These are phyloP conservation scores for Pristis pectinata DNA, from an alignment of 2,797 vertebrate genomes.

Conservation along the genomic window DNA sequence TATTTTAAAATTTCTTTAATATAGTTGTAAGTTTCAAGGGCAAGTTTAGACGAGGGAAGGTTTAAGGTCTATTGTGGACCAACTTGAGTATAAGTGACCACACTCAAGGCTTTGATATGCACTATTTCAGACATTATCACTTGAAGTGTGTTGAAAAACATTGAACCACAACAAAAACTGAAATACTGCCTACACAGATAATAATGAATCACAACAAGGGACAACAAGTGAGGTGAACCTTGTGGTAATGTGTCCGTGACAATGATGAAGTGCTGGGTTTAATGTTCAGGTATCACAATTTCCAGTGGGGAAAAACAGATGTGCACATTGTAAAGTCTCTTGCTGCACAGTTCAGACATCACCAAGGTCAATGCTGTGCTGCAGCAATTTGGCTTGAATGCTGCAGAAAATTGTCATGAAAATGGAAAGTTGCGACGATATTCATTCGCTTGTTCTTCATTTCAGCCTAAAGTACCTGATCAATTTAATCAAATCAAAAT, in stretches of 20 bases:
- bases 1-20: not conserved
- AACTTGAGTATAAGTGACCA: no score
- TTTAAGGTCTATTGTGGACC: not conserved
- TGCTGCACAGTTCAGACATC: not conserved
- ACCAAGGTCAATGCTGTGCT: not conserved
- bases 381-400: not conserved
- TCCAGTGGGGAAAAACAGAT: not conserved
- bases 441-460: not conserved
- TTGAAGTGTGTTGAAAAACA: not conserved
- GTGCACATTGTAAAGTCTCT: not conserved
- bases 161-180: not conserved
- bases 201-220: not conserved
- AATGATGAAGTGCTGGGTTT: not conserved
- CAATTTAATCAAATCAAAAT: not conserved
- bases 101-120: not conserved
- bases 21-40: not conserved
- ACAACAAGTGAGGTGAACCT: not conserved
- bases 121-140: not conserved
- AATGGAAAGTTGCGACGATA: not conserved
- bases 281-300: not conserved
- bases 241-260: not conserved
- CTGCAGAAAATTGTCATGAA: not conserved
- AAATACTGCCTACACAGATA: not conserved
- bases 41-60: not conserved
- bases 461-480: not conserved